Evolutionary conservation across 2,113 vertebrate species (phyloP).

Genomic region (Chionomys nivalis): DNA sequence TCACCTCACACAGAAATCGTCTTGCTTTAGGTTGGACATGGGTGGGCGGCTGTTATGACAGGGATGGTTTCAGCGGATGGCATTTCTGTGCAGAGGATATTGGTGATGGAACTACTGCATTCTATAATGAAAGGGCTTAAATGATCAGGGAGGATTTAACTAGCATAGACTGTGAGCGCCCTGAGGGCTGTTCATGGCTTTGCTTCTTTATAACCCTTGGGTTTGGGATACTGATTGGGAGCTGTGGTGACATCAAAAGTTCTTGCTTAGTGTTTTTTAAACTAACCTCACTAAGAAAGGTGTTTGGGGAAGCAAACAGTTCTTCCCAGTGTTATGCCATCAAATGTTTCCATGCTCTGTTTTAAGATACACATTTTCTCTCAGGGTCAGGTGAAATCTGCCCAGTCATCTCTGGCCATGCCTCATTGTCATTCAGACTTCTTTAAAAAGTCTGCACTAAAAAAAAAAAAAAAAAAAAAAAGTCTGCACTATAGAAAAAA

Average conservation of each 20-base stretch:
- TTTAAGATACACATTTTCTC: slow-evolving; percentile 10
- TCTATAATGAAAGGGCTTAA: slow-evolving; percentile 21
- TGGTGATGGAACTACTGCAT: not conserved
- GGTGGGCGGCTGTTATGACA: not conserved
- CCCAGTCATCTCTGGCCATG: not conserved
- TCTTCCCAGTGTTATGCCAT: not conserved
- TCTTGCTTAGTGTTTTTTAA: slow-evolving; percentile 10
- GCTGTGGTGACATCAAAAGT: not conserved
- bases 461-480: slow-evolving; percentile 33
- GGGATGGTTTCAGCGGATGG: rapidly evolving
- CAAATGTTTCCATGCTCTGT: not conserved
- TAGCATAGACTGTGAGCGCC: not conserved
- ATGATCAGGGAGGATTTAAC: not conserved
- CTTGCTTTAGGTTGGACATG: not conserved
- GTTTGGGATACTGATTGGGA: not conserved
- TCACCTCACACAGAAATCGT: not conserved
- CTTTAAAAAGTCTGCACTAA: not conserved
- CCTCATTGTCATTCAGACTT: not conserved
- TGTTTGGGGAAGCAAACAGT: not conserved
- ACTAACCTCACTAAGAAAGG: not conserved
- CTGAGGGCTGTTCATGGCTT: not conserved
- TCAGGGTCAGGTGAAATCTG: not conserved
- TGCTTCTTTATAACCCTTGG: not conserved
- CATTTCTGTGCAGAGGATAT: not conserved
- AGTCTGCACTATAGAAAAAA: not conserved